These are phyloP conservation scores for Lycophotia porphyrea DNA, from an alignment of 2,888 invertebrate genomes.

Conservation along the genomic window DNA sequence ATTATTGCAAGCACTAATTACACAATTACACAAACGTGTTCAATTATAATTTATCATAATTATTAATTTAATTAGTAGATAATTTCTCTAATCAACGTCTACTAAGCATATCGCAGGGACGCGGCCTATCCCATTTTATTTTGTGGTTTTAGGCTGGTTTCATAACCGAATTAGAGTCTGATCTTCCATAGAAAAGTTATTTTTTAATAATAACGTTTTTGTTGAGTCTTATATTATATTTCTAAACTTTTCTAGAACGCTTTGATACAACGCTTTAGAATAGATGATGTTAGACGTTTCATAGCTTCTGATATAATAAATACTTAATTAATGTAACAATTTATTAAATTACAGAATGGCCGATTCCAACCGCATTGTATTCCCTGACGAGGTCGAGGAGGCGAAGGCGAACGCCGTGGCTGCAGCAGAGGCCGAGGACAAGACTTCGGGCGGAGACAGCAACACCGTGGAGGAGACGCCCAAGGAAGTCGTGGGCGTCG, in stretches of 20 bases:
- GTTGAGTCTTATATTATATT: background rate
- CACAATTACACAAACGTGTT: slow-evolving; percentile 16
- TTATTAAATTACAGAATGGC: slow-evolving; percentile 76
- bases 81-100: slow-evolving; percentile 1
- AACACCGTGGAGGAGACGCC: slow-evolving; percentile 74
- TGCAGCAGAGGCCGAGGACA: slow-evolving; percentile 53
- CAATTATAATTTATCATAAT: slow-evolving; percentile 7
- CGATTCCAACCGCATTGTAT: slow-evolving; percentile 78
- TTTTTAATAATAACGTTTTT: background rate
- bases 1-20: background rate
- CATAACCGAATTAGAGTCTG: background rate
- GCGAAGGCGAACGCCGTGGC: slow-evolving; percentile 69
- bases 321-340: slow-evolving; percentile 6
- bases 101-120: background rate
- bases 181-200: too few species aligned
- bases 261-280: background rate
- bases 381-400: slow-evolving; percentile 81
- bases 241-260: background rate
- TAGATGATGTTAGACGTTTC: background rate
- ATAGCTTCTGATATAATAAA: background rate
- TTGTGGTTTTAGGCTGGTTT: background rate
- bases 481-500: slow-evolving; percentile 33
- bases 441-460: slow-evolving; percentile 71
- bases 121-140: slow-evolving; percentile 1
- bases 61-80: slow-evolving; percentile 26